phyloP scores from a whole-genome alignment of 2,888 invertebrate genomes.

The Luperina nickerlii region DNA sequence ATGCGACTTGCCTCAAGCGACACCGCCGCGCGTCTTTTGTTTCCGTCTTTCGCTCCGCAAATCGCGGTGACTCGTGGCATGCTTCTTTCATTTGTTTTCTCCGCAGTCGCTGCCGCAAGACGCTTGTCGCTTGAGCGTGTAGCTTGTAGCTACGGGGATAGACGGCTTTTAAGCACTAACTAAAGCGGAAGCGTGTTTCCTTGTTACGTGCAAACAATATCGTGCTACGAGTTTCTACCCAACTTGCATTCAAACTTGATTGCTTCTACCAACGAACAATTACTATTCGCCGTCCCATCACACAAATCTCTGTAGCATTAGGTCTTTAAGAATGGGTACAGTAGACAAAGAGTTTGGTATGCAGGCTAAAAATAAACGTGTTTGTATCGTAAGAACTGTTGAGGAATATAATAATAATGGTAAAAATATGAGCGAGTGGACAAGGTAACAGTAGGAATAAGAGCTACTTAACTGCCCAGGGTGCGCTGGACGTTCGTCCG shows the following conservation, averaged over 20 bases:
- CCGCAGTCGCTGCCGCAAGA: not conserved
- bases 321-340: not conserved
- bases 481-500: no score
- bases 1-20: not conserved
- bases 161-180: conserved; percentile 15
- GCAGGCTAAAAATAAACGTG: not conserved
- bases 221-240: not conserved
- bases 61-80: not conserved
- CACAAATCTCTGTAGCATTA: not conserved
- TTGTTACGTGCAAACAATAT: conserved; percentile 28
- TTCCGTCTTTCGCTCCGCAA: not conserved
- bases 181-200: conserved; percentile 34
- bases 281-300: conserved; percentile 2
- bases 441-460: not conserved
- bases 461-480: not conserved
- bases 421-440: not conserved
- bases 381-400: not conserved
- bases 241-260: conserved; percentile 36
- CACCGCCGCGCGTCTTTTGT: not conserved
- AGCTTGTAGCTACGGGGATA: not conserved
- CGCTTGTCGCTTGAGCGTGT: not conserved
- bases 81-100: not conserved
- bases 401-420: not conserved
- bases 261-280: conserved; percentile 17
- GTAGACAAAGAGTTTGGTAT: not conserved